These are phyloP conservation scores for Danaus chrysippus DNA, from an alignment of 2,888 invertebrate species.

Conservation along the genomic window DNA sequence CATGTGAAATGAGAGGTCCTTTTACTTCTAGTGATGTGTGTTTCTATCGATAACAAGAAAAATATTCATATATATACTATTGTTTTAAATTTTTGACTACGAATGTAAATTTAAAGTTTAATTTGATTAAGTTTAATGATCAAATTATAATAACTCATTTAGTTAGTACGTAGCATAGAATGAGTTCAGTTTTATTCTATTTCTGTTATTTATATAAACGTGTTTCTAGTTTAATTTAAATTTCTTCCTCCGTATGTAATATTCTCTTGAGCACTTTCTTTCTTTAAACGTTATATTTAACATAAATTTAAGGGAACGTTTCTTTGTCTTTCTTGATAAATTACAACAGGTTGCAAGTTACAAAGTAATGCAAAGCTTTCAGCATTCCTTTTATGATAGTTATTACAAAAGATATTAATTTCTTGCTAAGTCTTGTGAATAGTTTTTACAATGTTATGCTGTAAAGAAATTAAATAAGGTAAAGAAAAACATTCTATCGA, in stretches of 20 bases:
- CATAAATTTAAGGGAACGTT: conserved; percentile 1
- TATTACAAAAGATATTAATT: conserved; percentile 13
- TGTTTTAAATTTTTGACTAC: background rate
- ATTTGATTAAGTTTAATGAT: too few relatives aligned
- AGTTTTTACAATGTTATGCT: background rate
- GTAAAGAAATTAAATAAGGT: background rate
- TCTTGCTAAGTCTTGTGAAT: conserved; percentile 7
- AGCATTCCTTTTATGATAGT: conserved; percentile 17
- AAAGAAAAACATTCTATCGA: background rate
- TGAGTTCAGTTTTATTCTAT: too few relatives aligned
- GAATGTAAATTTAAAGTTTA: background rate
- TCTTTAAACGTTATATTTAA: background rate
- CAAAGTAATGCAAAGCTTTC: conserved; percentile 15
- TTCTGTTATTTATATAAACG: too few relatives aligned
- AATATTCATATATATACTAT: background rate
- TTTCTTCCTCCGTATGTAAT: too few relatives aligned
- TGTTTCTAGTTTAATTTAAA: too few relatives aligned
- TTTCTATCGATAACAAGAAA: conserved; percentile 4
- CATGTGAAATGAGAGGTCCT: conserved; percentile 65
- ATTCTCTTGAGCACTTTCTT: background rate
- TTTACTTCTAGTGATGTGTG: conserved; percentile 43
- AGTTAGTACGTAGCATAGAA: too few relatives aligned
- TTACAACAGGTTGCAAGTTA: conserved; percentile 7
- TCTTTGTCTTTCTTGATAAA: conserved; percentile 15
- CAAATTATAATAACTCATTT: too few relatives aligned